Evolutionary conservation across 2,888 invertebrate species (phyloP), one percentile per base, ranked within the genome.

Genomic region (Allygus modestus): DNA sequence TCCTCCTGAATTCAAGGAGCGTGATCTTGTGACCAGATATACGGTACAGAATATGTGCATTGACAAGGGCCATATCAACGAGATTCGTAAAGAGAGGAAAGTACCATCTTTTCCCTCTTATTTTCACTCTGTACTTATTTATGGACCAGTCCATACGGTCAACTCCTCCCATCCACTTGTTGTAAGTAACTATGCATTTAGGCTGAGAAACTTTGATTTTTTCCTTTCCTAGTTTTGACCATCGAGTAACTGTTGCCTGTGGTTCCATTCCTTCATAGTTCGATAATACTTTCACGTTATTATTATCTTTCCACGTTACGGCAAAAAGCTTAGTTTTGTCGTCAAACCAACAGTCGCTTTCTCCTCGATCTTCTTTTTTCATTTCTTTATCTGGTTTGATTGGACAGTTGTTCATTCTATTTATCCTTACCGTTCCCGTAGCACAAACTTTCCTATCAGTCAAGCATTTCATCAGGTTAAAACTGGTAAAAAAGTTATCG

Each of bases 71-170:
- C 65, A 65, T 65, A 7, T 65, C n/a, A 23, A 65, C 1, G 20
- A 65, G 37, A 11, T 37, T 37, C 20, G 73, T 73, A 33, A 73
- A 73, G 31, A 28, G 1, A 1, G 31, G 33, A 33, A 73, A 73
- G 20, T 73, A 73, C 73, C 73, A 73, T 73, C n/a, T 28, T 28
- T 73, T 73, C 9, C 33, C 28, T 73, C 73, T 73, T 28, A 33
- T 73, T 28, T 73, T 73, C 31, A 33, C 41, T 41, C 73, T 73
- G 17, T 73, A 37, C 11, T 37, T 37, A 37, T 37, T 4, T 37
- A 37, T 37, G 37, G 7, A 37, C n/a, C 65, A 11, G 7, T 20
- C 65, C 65, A 65, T 65, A 20, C 20, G 17, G 23, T 65, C 65
- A 4, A 65, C 65, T 20, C 65, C 65, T 20, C 23, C 65, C 65